These are phyloP conservation scores for Peromyscus aztecus DNA, from an alignment of 2,797 vertebrate genomes.

Conservation along the genomic window DNA sequence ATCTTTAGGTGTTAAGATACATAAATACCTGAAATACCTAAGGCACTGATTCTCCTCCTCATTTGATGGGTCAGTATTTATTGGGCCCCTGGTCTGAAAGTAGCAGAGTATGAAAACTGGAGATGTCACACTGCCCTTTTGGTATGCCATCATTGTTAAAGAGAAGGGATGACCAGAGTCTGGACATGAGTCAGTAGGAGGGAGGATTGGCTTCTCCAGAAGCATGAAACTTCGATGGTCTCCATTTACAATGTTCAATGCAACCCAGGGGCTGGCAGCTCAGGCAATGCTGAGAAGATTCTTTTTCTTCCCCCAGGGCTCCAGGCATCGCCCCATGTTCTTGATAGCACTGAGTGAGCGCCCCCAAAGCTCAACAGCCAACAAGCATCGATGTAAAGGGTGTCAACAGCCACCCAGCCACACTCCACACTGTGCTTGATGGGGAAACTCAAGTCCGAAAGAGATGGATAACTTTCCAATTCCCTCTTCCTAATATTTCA, in stretches of 20 bases:
- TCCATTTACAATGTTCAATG: too few relatives aligned
- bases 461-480: neutral
- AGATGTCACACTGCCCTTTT: neutral
- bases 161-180: neutral
- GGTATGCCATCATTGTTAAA: neutral
- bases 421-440: fast-evolving
- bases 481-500: neutral
- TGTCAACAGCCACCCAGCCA: neutral
- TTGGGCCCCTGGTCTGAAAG: neutral
- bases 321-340: neutral
- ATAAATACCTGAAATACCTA: neutral
- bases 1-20: neutral
- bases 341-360: neutral
- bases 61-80: neutral
- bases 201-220: neutral
- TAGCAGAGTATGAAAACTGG: neutral
- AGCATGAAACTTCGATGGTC: neutral
- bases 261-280: neutral
- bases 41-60: neutral
- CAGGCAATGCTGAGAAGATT: neutral
- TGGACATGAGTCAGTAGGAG: neutral
- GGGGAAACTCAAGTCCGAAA: neutral
- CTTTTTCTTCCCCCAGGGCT: neutral
- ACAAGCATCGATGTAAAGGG: neutral
- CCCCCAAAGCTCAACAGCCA: neutral